phyloP scores from a whole-genome alignment of 2,797 vertebrate species.

The Octomys mimax region DNA sequence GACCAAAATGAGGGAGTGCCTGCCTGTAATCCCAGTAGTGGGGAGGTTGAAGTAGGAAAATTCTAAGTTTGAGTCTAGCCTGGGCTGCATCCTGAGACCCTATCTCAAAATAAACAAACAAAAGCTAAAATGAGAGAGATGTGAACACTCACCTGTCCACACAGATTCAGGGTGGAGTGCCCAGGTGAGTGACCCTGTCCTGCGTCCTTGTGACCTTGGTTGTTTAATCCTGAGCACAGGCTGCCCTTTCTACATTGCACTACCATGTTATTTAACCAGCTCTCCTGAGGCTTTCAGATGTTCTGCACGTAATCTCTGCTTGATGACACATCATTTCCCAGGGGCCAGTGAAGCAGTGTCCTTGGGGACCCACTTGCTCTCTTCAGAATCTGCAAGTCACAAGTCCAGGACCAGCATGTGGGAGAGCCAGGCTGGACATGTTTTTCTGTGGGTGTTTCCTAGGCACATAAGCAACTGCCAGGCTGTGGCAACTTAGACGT shows the following conservation, averaged over 20 bases:
- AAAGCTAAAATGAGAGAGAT: neutral
- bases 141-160: too few relatives aligned
- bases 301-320: neutral
- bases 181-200: accelerated
- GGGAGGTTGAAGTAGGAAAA: neutral
- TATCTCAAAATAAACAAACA: neutral
- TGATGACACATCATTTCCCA: neutral
- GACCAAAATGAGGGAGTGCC: neutral
- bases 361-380: neutral
- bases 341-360: neutral
- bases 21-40: neutral
- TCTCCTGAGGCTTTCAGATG: accelerated
- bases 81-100: neutral
- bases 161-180: accelerated
- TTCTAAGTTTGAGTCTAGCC: neutral
- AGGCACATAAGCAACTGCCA: neutral
- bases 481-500: accelerated
- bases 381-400: neutral
- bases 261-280: neutral
- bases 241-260: neutral
- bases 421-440: neutral
- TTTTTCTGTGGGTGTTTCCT: neutral
- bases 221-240: too few relatives aligned
- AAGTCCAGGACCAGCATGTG: neutral
- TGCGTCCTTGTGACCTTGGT: neutral